Base-by-base conservation (phyloP, 1,140 invertebrate genomes). In the Stenopsyche tienmushanensis region DNA sequence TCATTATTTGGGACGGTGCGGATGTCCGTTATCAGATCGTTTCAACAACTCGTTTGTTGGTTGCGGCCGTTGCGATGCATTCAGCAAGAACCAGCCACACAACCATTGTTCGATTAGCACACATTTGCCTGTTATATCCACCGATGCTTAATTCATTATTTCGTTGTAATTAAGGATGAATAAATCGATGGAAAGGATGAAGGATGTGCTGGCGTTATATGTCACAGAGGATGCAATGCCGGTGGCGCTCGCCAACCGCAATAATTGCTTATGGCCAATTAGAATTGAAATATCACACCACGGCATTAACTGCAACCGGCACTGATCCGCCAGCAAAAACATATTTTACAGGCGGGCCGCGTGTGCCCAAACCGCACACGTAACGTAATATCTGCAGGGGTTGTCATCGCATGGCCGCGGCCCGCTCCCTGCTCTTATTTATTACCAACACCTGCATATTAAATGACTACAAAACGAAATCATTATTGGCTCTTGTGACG, bases 281-380 rank as follows among this genome's bases (percentile, higher is more conserved):
- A 60, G 58, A 60, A 60, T 50, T 60, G 58, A 60, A 60, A 60
- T 49, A 60, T 60, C 58, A 60, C 58, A 60, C 58, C 54, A 29
- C 52, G 54, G 54, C 52, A 54, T 54, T 54, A 54, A 29, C 52
- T 54, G 52, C 52, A 54, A 54, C 52, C 52, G 52, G 24, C 25
- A 54, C 52, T 54, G 25, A 18, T 9, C 49, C 8, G 15, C 10
- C n/a, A 20, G 39, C 54, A 57, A 57, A 57, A 57, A 42, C 39
- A 34, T 57, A 57, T 57, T 57, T 54, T 29, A 54, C 39, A n/a
- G n/a, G n/a, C 5, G 34, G 53, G 25, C 1, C n/a, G 24, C 54
- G 24, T 29, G 54, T 57, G 54, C 49, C 59, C 17, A 62, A 62
- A 62, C 59, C 49, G 59, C 59, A 50, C 20, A 23, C 49, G 24